These are phyloP conservation scores for Cheilosia urbana DNA, from an alignment of 2,888 invertebrate genomes.

Conservation along the genomic window DNA sequence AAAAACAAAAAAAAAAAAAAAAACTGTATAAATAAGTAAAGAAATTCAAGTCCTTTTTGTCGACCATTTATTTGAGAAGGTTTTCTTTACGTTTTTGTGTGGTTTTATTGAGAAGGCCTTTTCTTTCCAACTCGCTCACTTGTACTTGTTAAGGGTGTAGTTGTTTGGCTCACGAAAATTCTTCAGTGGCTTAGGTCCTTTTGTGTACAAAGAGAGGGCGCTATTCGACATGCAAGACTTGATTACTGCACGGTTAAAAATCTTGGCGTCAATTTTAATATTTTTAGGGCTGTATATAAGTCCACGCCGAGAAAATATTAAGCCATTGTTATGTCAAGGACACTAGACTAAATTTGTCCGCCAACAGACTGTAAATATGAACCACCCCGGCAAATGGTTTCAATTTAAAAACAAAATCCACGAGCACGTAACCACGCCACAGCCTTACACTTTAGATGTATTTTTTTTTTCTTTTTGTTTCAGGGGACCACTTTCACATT, in stretches of 20 bases:
- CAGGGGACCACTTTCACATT: conserved; percentile 28
- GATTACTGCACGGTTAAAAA: no score
- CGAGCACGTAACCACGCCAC: not conserved
- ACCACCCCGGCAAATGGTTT: not conserved
- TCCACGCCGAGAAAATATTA: no score
- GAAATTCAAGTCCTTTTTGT: conserved; percentile 63
- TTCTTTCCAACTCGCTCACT: not conserved
- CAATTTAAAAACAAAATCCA: not conserved
- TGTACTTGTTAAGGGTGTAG: not conserved
- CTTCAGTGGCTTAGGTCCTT: not conserved
- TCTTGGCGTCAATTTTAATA: no score
- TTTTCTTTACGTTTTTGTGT: conserved; percentile 54
- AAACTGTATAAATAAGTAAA: no score
- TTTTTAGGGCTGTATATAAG: no score
- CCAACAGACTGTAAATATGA: no score
- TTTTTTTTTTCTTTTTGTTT: conserved; percentile 1
- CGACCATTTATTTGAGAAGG: conserved; percentile 72
- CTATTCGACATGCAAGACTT: no score
- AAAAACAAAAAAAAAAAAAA: conserved; percentile 10
- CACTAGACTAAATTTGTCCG: no score
- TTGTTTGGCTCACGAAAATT: not conserved
- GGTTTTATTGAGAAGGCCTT: conserved; percentile 20
- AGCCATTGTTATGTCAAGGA: no score
- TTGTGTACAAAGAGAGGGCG: no score
- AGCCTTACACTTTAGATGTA: not conserved